Evolutionary conservation across 2,113 vertebrate genomes (phyloP).

Genomic region (Formicarius rufipectus): DNA sequence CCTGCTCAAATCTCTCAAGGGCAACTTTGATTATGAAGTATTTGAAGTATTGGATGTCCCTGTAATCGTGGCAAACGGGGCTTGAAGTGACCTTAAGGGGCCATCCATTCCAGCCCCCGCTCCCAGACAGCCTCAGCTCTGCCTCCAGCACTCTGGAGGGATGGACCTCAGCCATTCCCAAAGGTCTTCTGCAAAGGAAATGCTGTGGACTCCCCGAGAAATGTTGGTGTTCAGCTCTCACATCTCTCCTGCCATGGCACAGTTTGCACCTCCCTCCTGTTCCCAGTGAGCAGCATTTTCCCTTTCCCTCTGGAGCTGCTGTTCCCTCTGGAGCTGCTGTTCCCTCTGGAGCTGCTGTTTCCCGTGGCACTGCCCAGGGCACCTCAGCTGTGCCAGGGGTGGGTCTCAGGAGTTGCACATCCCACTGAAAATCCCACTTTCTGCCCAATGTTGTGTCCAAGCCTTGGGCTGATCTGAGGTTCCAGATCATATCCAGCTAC

Average conservation of each 20-base stretch:
- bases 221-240: not conserved
- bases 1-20: not conserved
- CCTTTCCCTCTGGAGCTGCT: too few species aligned
- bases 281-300: not conserved
- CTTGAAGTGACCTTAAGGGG: not conserved
- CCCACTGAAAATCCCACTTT: not conserved
- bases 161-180: not conserved
- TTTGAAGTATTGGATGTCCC: not conserved
- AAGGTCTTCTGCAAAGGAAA: not conserved
- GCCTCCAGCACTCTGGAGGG: not conserved
- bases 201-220: not conserved
- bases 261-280: fast-evolving
- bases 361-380: not conserved
- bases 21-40: not conserved
- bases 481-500: fast-evolving
- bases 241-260: fast-evolving
- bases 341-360: not conserved
- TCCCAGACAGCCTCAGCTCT: not conserved
- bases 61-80: not conserved
- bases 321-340: too few species aligned
- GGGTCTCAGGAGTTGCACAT: fast-evolving
- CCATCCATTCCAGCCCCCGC: not conserved
- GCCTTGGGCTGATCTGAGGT: not conserved
- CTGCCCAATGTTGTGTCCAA: not conserved
- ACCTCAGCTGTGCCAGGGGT: not conserved